Evolutionary conservation across 1,140 invertebrate genomes (phyloP), one percentile per base, ranked within the genome.

Genomic region (Augochlora pura): DNA sequence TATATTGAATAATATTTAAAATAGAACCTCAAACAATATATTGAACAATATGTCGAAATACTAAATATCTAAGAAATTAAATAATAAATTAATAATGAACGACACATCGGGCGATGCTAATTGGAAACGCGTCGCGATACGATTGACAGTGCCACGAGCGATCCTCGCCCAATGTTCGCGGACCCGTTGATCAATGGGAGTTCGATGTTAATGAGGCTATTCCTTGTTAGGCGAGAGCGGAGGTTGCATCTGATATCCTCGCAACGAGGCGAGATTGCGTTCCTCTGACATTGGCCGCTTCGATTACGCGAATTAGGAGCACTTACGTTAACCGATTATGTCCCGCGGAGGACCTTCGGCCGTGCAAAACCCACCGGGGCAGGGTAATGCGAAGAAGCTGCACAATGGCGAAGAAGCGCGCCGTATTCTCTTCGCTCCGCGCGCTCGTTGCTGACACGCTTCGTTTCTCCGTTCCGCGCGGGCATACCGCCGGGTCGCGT

Each of bases 251-350:
- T 66, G 64, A 66, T 66, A 46, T 66, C n/a, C 64, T 46, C 39
- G 64, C 16, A 66, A 46, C 14, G 39, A 66, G 64, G 64, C 64
- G 64, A 39, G 42, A 66, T 25, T 46, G 64, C 64, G 10, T 12
- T 46, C 38, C 39, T 66, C n/a, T 66, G 64, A 66, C 64, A 66
- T 46, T 66, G 39, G 39, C 46, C 64, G 64, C 64, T 66, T 66
- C 64, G 64, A 66, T 66, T 66, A 66, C 49, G 38, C 64, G 64
- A 66, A 66, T 66, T 39, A 66, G 64, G 64, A 46, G 39, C 64
- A 66, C 64, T 66, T 66, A 66, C 39, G 64, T 46, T 66, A 66
- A 66, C 64, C n/a, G 64, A 66, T 66, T 46, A 46, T 39, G 38
- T n/a, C 10, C 39, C n/a, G 23, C 32, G 32, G 32, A 25, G 39